Evolutionary conservation across 2,797 vertebrate species (phyloP), one percentile per base, ranked within the genome.

Genomic region (Poecilia velifera): DNA sequence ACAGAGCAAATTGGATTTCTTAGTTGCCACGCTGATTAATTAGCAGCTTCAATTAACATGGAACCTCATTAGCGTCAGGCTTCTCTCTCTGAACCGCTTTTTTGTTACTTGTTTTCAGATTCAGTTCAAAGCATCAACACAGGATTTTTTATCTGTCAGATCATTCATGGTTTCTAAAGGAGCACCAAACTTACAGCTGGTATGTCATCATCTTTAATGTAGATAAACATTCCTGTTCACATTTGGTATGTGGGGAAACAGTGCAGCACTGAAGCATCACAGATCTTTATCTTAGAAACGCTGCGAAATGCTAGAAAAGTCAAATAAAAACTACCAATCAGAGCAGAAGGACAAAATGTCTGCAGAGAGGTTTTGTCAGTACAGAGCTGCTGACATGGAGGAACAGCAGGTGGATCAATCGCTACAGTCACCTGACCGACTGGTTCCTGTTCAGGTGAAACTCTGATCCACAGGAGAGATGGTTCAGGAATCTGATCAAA

Each of bases 21-120:
- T 79, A 31, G 66, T 62, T 80, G 76, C 74, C 62, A 46, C 16
- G 39, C 78, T 80, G 49, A 89, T 85, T 84, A 85, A 82, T 88
- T 80, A 82, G 73, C 36, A 80, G 76, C 80, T 76, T 64, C 81
- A 85, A 85, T 90, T 85, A 88, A 83, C 85, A 90, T 59, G 57
- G 71, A 75, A 71, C 43, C 79, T 84, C 71, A 85, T 89, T 83
- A 87, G 75, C 43, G 57, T 51, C 62, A 39, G 71, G 39, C 31
- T 83, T 82, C 66, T 74, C 66, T 74, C 76, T 73, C 77, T 72
- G 36, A 10, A 7, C 70, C 43, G 73, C 81, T 79, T 80, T 36
- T 78, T 83, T 46, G 12, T 45, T 62, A 66, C 46, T 47, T 66
- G 28, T 36, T 28, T 74, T 73, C 20, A 16, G 28, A 41, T 73